phyloP scores from a whole-genome alignment of 1,140 invertebrate species.

The Musca domestica region DNA sequence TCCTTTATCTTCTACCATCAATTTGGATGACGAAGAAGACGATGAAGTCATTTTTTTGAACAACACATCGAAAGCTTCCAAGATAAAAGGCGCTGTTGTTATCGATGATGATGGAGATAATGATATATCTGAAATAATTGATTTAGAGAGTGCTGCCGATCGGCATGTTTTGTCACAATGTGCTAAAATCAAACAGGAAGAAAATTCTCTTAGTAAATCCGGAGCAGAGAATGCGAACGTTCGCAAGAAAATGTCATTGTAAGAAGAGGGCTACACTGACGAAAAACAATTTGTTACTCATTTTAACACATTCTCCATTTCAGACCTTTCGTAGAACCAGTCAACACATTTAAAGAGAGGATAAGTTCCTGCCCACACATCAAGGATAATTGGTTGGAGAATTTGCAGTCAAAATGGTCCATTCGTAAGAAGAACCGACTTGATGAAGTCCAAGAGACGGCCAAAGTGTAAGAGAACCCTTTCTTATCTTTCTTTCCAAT shows the following conservation, averaged over 20 bases:
- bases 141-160: slow-evolving; percentile 26
- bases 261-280: background rate
- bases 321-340: slow-evolving; percentile 30
- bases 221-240: background rate
- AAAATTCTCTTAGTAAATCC: background rate
- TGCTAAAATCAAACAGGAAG: slow-evolving; percentile 19
- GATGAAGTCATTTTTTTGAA: slow-evolving; percentile 17
- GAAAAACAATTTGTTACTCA: too few species aligned
- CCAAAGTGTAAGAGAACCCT: slow-evolving; percentile 22
- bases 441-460: slow-evolving; percentile 23
- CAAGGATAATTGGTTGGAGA: slow-evolving; percentile 28
- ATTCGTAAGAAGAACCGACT: slow-evolving; percentile 23
- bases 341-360: slow-evolving; percentile 29
- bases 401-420: slow-evolving; percentile 22
- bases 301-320: background rate
- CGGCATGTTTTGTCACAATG: slow-evolving; percentile 24
- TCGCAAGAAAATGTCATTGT: slow-evolving; percentile 9
- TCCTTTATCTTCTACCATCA: slow-evolving; percentile 27
- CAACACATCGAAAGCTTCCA: background rate
- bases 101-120: slow-evolving; percentile 25
- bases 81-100: slow-evolving; percentile 3
- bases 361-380: slow-evolving; percentile 24
- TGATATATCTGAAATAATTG: slow-evolving; percentile 28
- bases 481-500: background rate
- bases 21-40: slow-evolving; percentile 25